These are phyloP conservation scores for Pitangus sulphuratus DNA, from an alignment of 2,797 vertebrate species.

Conservation along the genomic window DNA sequence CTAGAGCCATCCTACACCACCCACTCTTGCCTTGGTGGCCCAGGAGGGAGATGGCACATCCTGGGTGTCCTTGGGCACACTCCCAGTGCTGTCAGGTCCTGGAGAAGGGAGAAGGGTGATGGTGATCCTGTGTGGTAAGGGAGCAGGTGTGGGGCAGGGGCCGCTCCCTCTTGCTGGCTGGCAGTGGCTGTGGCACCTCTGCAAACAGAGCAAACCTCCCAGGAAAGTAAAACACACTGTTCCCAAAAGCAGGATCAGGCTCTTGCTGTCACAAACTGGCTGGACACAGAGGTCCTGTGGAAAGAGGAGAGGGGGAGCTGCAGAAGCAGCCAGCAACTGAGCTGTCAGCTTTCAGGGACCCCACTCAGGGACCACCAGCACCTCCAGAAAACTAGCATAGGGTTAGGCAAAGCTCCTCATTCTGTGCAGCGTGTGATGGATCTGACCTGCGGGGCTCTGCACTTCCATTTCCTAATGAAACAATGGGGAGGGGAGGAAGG, in stretches of 20 bases:
- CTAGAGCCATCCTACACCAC: accelerated
- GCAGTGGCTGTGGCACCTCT: background rate
- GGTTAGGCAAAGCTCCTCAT: background rate
- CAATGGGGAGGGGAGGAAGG: background rate
- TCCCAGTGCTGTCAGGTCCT: accelerated
- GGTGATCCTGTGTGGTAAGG: background rate
- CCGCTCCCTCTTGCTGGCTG: background rate
- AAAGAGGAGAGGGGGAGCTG: too few relatives aligned
- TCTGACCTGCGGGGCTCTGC: background rate
- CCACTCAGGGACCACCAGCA: accelerated
- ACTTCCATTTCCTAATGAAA: background rate
- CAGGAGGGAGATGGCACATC: background rate
- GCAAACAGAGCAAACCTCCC: background rate
- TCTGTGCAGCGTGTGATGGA: accelerated
- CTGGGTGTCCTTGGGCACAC: accelerated
- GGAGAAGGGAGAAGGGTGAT: background rate
- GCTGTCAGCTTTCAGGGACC: background rate
- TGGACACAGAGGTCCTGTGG: accelerated
- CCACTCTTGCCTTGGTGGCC: background rate
- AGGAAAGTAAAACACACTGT: background rate
- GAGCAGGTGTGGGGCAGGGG: accelerated
- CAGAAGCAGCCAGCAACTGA: background rate
- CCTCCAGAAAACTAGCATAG: background rate
- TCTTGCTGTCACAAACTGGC: background rate
- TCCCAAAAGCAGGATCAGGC: background rate